Conservation (phyloP, 1,140 invertebrate species). For the Colletes gigas region DNA sequence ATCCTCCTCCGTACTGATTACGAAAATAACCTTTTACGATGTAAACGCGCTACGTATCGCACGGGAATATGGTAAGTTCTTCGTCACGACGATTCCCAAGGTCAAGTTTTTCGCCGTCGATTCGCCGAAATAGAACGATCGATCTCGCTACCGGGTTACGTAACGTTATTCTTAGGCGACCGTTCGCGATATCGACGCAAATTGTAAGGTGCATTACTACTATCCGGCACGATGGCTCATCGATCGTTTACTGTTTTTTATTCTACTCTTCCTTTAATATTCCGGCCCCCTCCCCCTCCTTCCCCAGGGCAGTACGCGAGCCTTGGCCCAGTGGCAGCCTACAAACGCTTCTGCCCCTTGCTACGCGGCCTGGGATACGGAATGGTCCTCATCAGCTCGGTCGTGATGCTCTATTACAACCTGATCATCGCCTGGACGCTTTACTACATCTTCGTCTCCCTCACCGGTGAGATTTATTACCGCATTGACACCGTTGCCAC, state of each 20-base stretch:
- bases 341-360: constrained; percentile 86
- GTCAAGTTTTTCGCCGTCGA: constrained; percentile 17
- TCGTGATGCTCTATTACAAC: constrained; percentile 93
- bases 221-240: constrained; percentile 6
- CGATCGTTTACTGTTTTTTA: constrained; percentile 8
- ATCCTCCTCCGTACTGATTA: neutral
- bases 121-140: constrained; percentile 36
- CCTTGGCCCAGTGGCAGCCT: constrained; percentile 87
- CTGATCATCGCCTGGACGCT: constrained; percentile 93
- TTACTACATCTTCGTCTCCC: constrained; percentile 90
- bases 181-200: constrained; percentile 20
- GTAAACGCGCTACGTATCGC: too few relatives aligned
- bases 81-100: neutral
- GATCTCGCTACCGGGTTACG: constrained; percentile 30
- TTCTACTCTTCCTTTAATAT: neutral
- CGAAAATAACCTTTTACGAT: too few relatives aligned
- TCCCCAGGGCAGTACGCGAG: constrained; percentile 86
- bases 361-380: constrained; percentile 89
- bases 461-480: constrained; percentile 80
- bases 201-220: constrained; percentile 13
- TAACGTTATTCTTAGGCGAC: constrained; percentile 38
- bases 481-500: neutral
- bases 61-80: neutral
- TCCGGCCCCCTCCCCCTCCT: neutral
- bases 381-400: constrained; percentile 91